phyloP scores from a whole-genome alignment of 2,113 vertebrate genomes.

The Larimichthys crocea region DNA sequence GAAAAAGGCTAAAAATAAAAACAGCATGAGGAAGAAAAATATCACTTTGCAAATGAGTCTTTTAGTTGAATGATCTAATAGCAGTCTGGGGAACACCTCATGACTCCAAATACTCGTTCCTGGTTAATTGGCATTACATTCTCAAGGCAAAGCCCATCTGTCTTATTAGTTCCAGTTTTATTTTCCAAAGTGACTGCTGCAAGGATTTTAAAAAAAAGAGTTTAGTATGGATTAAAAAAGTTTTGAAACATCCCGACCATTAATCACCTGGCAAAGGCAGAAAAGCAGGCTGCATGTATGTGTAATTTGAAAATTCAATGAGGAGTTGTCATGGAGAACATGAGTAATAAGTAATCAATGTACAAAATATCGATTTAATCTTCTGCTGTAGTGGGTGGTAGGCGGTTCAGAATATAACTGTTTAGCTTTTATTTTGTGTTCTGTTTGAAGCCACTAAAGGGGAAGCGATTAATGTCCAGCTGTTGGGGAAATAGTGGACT shows the following conservation, averaged over 20 bases:
- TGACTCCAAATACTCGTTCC: neutral
- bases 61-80: neutral
- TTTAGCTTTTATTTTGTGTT: neutral
- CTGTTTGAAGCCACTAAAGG: neutral
- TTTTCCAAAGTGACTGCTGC: constrained; percentile 3
- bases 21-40: neutral
- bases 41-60: too few relatives aligned
- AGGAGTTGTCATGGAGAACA: neutral
- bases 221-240: neutral
- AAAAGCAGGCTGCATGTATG: neutral
- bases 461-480: neutral
- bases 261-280: neutral
- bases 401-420: neutral
- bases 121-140: neutral
- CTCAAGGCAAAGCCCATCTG: neutral
- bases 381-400: too few relatives aligned
- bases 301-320: too few relatives aligned
- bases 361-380: too few relatives aligned
- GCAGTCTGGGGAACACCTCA: neutral
- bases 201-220: neutral
- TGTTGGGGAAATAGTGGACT: too few relatives aligned
- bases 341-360: neutral
- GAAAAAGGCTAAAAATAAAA: neutral
- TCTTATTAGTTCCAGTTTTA: neutral
- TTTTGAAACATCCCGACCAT: neutral